Conservation (phyloP, 2,888 invertebrate genomes). For the Caenorhabditis sp. region DNA sequence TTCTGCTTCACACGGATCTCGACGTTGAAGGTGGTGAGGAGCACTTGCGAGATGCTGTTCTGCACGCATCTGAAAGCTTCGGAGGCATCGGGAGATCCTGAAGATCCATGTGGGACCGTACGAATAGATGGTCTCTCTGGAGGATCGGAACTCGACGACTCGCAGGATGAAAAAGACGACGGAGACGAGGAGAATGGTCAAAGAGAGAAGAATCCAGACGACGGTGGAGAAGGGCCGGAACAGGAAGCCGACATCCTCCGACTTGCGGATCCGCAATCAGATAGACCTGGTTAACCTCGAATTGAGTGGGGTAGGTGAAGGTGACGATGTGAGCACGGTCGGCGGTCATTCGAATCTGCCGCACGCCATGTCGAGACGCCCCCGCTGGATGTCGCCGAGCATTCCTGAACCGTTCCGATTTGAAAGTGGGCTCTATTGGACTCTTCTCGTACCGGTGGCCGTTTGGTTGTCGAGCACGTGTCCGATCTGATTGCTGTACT, state of each 20-base stretch:
- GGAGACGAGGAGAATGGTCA: constrained; percentile 40
- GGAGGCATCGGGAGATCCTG: no score
- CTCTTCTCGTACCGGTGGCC: constrained; percentile 36
- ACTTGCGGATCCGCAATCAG: constrained; percentile 49
- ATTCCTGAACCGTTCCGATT: constrained; percentile 29
- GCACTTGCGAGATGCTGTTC: constrained; percentile 39
- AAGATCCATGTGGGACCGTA: constrained; percentile 4
- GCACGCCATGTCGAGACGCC: constrained; percentile 53
- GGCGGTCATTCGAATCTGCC: constrained; percentile 56
- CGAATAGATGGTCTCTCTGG: constrained; percentile 17
- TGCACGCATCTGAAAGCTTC: constrained; percentile 39
- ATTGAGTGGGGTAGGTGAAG: constrained; percentile 55
- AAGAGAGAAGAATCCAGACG: constrained; percentile 35
- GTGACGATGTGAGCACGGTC: constrained; percentile 40
- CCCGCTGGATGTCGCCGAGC: constrained; percentile 54
- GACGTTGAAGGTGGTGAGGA: constrained; percentile 44
- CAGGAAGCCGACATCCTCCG: constrained; percentile 51
- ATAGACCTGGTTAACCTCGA: constrained; percentile 56
- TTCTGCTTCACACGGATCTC: constrained; percentile 32
- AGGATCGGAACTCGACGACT: constrained; percentile 35
- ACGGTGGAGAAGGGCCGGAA: constrained; percentile 49
- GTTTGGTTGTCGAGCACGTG: constrained; percentile 42
- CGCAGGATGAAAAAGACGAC: constrained; percentile 44
- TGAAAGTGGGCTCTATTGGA: neutral
- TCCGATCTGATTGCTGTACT: constrained; percentile 52